Percentiles rank a stretch among this genome's conserved stretches.
These are phyloP conservation scores for Drosophila koepferae DNA, from an alignment of 2,888 invertebrate genomes.

Conservation along the genomic window DNA sequence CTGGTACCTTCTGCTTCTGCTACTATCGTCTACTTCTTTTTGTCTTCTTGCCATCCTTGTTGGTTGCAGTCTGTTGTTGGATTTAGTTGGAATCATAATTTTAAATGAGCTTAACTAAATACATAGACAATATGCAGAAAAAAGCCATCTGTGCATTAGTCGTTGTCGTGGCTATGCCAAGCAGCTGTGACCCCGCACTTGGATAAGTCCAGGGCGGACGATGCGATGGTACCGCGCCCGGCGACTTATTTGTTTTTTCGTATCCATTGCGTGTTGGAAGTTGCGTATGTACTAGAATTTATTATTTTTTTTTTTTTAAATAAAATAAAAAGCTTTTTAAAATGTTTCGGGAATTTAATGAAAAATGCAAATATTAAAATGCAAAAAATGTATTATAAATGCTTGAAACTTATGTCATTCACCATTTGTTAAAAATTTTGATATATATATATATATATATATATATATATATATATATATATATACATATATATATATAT, in stretches of 20 bases:
- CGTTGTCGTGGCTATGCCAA: slow-evolving; percentile 40
- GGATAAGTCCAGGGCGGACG: slow-evolving; percentile 83
- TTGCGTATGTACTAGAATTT: slow-evolving; percentile 80
- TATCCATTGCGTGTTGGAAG: slow-evolving; percentile 81
- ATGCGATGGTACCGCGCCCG: slow-evolving; percentile 81
- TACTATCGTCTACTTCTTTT: neutral
- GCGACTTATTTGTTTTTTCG: slow-evolving; percentile 81
- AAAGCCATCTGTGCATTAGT: slow-evolving; percentile 65
- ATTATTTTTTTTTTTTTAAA: no score
- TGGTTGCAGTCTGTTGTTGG: slow-evolving; percentile 26
- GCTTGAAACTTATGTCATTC: no score
- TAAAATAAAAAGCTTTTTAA: neutral
- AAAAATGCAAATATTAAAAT: neutral
- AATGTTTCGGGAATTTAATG: neutral
- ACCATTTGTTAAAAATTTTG: no score
- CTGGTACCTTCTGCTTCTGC: slow-evolving; percentile 5
- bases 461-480: no score
- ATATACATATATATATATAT: no score
- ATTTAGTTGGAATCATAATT: slow-evolving; percentile 61
- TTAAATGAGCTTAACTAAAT: slow-evolving; percentile 71
- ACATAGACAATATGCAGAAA: slow-evolving; percentile 63
- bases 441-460: no score
- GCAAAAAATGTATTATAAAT: no score
- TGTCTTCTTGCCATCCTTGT: slow-evolving; percentile 10
- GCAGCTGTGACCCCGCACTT: slow-evolving; percentile 69